Base-by-base conservation (phyloP, 1,140 invertebrate genomes). In the Calycopis cecrops region DNA sequence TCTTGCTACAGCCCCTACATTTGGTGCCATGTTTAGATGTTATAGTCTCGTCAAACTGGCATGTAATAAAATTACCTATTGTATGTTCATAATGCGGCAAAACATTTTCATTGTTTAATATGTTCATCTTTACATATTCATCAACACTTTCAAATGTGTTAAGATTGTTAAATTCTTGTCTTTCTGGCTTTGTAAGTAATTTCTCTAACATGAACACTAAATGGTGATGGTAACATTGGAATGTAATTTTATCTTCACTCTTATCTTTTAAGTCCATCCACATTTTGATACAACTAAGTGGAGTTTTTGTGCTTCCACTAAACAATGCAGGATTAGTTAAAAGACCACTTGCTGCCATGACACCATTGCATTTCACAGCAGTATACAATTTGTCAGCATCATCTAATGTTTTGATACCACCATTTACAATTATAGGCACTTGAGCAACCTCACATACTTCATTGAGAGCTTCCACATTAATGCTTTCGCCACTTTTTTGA, bases 161-260 rank as follows among this genome's bases (percentile, higher is more conserved):
- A 18, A 98, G 85, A 61, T 90, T 90, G 88, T 98, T 98, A 74
- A 98, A 97, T 49, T 92, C 80, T 61, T 90, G 78, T 64, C 93
- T 92, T 69, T 95, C 90, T 48, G 90, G 79, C 64, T 92, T 93
- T 4, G 91, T 88, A 59, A 97, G 87, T 38, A 94, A 73, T 83
- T 93, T 94, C 78, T 97, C 95, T 64, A 96, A 85, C 97, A 99
- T 99, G 75, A 97, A 97, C 44, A 96, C 94, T 50, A 98, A 89
- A 88, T 98, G 97, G 79, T 98, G 96, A 87, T 98, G 97, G 72
- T 98, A 96, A 75, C 90, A 93, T 55, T 93, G 91, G 86, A 96
- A 97, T 37, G 90, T 89, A 64, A 92, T 79, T 88, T 90, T 76
- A 73, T 89, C 58, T 69, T 75, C 60, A 28, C 85, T 77, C 44